phyloP scores from a whole-genome alignment of 2,113 vertebrate species.

The Opisthocomus hoazin region DNA sequence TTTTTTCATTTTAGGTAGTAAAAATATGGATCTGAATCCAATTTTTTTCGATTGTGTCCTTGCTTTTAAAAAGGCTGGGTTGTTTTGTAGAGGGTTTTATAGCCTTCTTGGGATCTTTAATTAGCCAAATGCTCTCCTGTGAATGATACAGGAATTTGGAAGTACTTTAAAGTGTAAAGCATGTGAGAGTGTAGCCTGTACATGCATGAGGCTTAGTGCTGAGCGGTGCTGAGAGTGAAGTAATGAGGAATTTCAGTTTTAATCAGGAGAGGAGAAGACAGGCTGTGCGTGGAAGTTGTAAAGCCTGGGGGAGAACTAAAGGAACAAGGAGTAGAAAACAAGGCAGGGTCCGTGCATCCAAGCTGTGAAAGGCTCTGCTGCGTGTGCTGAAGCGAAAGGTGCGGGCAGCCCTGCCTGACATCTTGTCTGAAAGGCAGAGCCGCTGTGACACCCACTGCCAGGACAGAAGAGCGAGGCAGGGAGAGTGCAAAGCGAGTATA shows the following conservation, averaged over 20 bases:
- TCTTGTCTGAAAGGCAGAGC: background rate
- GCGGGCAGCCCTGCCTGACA: background rate
- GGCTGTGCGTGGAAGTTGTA: background rate
- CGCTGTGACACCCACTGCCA: background rate
- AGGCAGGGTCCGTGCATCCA: background rate
- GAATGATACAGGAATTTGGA: background rate
- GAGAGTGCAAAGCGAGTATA: background rate
- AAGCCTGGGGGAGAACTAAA: background rate
- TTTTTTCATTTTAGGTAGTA: background rate
- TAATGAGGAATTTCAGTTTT: constrained; percentile 8
- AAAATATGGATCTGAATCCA: background rate
- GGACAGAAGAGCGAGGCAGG: background rate
- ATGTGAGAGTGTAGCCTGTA: background rate
- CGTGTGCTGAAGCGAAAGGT: background rate
- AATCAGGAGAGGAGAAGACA: background rate
- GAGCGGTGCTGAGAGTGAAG: background rate
- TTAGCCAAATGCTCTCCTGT: background rate
- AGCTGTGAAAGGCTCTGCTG: background rate
- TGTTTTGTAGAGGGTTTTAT: background rate
- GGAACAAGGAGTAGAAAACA: background rate
- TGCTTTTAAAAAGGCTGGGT: background rate
- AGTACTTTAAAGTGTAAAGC: background rate
- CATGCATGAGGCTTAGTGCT: background rate
- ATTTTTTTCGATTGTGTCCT: background rate
- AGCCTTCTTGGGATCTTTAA: background rate